These are phyloP conservation scores for Troides aeacus DNA, from an alignment of 2,888 invertebrate genomes.

Conservation along the genomic window DNA sequence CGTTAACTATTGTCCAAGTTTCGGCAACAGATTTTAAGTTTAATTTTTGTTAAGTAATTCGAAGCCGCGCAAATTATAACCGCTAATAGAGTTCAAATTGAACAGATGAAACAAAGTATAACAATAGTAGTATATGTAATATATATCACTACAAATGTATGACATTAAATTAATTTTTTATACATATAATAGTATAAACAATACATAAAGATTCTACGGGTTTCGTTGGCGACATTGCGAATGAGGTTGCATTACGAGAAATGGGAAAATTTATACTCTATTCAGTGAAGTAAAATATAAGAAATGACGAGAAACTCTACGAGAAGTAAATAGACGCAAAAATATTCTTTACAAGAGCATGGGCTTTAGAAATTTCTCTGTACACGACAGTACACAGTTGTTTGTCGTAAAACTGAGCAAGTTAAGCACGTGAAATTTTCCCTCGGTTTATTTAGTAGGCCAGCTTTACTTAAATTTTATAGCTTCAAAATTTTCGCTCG, in stretches of 20 bases:
- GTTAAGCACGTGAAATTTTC: slow-evolving; percentile 18
- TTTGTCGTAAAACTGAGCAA: slow-evolving; percentile 20
- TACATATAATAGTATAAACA: no score
- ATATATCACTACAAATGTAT: background rate
- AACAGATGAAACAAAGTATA: no score
- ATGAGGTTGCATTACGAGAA: slow-evolving; percentile 37
- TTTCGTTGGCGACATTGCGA: background rate
- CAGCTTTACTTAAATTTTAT: slow-evolving; percentile 10
- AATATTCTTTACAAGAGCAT: slow-evolving; percentile 14
- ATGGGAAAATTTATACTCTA: slow-evolving; percentile 36
- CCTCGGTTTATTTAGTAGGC: slow-evolving; percentile 22
- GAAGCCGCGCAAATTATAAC: no score
- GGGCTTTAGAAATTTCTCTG: slow-evolving; percentile 19
- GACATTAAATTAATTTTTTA: no score
- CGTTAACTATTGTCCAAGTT: background rate
- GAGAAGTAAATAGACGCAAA: slow-evolving; percentile 21
- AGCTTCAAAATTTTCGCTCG: background rate
- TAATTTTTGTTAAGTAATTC: no score
- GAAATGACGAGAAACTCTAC: slow-evolving; percentile 9
- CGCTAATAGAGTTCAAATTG: no score
- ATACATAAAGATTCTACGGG: no score
- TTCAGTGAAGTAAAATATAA: slow-evolving; percentile 22
- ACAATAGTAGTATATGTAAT: no score
- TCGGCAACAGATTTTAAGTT: background rate
- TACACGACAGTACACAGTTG: slow-evolving; percentile 13